Evolutionary conservation across 1,140 invertebrate species (phyloP), one percentile per base, ranked within the genome.

Genomic region (Brachionus asplanchnoidis): DNA sequence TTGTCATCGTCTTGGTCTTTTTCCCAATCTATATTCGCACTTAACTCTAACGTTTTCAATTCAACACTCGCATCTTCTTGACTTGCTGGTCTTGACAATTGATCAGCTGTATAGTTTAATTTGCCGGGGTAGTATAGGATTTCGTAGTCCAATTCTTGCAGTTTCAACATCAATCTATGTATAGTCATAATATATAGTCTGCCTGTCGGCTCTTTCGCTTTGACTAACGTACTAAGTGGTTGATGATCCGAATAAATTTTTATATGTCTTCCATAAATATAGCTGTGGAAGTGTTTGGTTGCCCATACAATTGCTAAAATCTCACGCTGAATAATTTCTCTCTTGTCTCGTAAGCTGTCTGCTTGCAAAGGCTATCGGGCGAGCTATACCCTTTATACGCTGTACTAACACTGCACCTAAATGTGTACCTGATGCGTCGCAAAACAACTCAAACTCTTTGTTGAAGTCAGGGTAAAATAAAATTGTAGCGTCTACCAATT

Each of bases 221-320:
- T 60, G 28, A 46, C 42, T n/a, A 79, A 26, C 23, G 36, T 40
- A 28, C 36, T 40, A n/a, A 85, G 50, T 20, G 84, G 70, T 78
- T 85, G 40, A 60, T 85, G 84, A 77, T 85, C 84, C 40, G 84
- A 77, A 11, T 56, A 53, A 32, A 85, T 26, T 32, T 23, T 78
- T 60, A 85, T 77, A 53, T 77, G 42, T 53, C 44, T 42, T 53
- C 84, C 84, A 53, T 17, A 17, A 42, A 85, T 53, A 84, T 90
- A 92, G 6, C 87, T 86, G 50, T 88, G 85, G 85, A 91, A 91
- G 68, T 90, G 88, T 84, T 89, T 86, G 36, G 89, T 86, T 3
- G 88, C 87, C 86, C 87, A 91, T 14, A 90, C 87, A 9, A 90
- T 85, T 7, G 88, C 90, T 26, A 90, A 82, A 23, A 86, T 87